phyloP scores from a whole-genome alignment of 2,113 vertebrate genomes.

The Amphiprion ocellaris region DNA sequence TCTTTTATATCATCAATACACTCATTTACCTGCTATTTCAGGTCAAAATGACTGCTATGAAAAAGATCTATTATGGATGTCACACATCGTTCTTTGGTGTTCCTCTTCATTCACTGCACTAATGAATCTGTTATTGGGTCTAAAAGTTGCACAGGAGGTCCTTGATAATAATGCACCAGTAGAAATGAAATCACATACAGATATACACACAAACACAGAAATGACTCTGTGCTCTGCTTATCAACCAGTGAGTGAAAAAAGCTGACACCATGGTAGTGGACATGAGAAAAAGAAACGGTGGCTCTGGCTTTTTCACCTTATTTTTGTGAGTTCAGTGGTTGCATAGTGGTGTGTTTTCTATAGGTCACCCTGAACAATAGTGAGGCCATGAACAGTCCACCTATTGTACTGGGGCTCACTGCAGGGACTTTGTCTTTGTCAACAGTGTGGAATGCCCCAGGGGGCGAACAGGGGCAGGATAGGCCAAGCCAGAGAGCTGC shows the following conservation, averaged over 20 bases:
- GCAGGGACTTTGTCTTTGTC: slow-evolving; percentile 89
- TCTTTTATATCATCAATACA: too few relatives aligned
- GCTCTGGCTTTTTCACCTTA: slow-evolving; percentile 81
- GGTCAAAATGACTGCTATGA: too few relatives aligned
- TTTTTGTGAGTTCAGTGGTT: slow-evolving; percentile 79
- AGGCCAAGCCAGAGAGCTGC: slow-evolving; percentile 37
- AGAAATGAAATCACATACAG: neutral
- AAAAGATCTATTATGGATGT: too few relatives aligned
- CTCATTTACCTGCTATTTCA: too few relatives aligned
- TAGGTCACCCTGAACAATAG: slow-evolving; percentile 88
- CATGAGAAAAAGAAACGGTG: slow-evolving; percentile 58
- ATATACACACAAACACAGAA: slow-evolving; percentile 10
- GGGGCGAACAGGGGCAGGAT: slow-evolving; percentile 72
- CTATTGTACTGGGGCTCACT: slow-evolving; percentile 87
- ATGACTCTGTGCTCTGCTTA: slow-evolving; percentile 17
- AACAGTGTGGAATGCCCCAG: slow-evolving; percentile 88
- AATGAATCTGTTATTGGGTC: too few relatives aligned
- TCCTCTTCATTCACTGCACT: too few relatives aligned
- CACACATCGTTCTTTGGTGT: too few relatives aligned
- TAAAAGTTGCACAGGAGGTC: neutral
- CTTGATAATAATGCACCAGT: too few relatives aligned
- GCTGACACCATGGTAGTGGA: slow-evolving; percentile 74
- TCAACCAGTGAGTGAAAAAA: slow-evolving; percentile 59
- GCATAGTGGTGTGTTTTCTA: slow-evolving; percentile 78
- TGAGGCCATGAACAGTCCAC: slow-evolving; percentile 85